Percentiles rank a stretch among this genome's conserved stretches.
phyloP scores from a whole-genome alignment of 23 tunicate species.

The Aplidium turbinatum region DNA sequence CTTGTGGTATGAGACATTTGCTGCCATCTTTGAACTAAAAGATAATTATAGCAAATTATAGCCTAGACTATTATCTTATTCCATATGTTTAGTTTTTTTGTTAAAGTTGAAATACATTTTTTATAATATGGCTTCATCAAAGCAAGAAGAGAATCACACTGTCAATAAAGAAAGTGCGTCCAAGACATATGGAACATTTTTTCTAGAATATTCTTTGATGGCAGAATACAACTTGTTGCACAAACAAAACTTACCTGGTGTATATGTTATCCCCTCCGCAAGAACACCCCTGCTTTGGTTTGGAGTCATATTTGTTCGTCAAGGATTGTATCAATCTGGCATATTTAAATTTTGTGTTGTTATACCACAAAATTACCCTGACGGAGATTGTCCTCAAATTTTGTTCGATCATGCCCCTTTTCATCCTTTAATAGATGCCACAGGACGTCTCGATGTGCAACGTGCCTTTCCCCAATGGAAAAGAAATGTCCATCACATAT shows the following conservation, averaged over 20 bases:
- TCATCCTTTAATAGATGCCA: slow-evolving; percentile 82
- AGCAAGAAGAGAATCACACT: neutral
- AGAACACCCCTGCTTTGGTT: slow-evolving; percentile 93
- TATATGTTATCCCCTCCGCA: slow-evolving; percentile 91
- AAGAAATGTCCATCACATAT: slow-evolving; percentile 82
- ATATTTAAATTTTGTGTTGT: slow-evolving; percentile 91
- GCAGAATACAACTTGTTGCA: slow-evolving; percentile 78
- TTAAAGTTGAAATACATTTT: neutral
- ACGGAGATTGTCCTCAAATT: slow-evolving; percentile 86
- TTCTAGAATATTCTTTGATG: slow-evolving; percentile 90
- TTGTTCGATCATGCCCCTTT: slow-evolving; percentile 84
- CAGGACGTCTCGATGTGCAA: slow-evolving; percentile 77
- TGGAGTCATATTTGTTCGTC: slow-evolving; percentile 88
- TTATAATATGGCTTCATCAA: neutral
- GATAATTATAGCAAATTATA: no score
- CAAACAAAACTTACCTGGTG: slow-evolving; percentile 81
- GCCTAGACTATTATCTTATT: no score
- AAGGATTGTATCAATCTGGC: slow-evolving; percentile 84
- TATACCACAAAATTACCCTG: slow-evolving; percentile 87
- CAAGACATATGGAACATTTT: slow-evolving; percentile 76
- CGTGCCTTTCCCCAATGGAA: slow-evolving; percentile 89
- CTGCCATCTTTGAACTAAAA: no score
- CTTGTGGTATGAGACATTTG: no score
- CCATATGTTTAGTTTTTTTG: no score
- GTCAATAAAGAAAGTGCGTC: slow-evolving; percentile 10